Evolutionary conservation across 2,797 vertebrate species (phyloP).

Genomic region (Bryconaethiops microstoma): DNA sequence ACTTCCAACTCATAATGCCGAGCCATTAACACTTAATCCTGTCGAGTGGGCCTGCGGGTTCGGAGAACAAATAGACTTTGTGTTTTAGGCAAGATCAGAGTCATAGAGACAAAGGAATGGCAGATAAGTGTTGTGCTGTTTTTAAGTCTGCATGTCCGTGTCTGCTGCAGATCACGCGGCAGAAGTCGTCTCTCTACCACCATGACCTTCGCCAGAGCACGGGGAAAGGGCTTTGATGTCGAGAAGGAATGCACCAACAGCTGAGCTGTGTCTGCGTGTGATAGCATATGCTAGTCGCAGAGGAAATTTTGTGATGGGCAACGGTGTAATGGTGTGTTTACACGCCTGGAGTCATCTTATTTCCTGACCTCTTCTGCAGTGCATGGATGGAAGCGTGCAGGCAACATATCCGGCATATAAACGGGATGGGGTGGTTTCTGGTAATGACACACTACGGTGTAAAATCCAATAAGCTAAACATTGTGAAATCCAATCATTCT

Average conservation of each 20-base stretch:
- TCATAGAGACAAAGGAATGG: slow-evolving; percentile 3
- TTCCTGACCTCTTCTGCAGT: neutral
- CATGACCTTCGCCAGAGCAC: neutral
- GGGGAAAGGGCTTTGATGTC: slow-evolving; percentile 18
- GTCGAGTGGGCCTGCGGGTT: neutral
- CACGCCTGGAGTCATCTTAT: neutral
- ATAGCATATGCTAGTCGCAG: neutral
- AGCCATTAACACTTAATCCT: slow-evolving; percentile 16
- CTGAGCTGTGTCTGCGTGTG: neutral
- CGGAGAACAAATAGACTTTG: slow-evolving; percentile 27
- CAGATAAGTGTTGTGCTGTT: slow-evolving; percentile 23
- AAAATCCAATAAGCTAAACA: no score
- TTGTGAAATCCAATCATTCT: neutral
- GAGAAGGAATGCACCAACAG: neutral
- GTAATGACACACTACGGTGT: neutral
- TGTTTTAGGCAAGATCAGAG: slow-evolving; percentile 13
- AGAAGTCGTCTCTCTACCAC: slow-evolving; percentile 5
- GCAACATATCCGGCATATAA: neutral
- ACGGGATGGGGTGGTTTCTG: neutral
- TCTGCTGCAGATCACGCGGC: neutral
- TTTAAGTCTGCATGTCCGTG: slow-evolving; percentile 18
- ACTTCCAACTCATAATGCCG: slow-evolving; percentile 21
- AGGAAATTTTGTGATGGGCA: neutral
- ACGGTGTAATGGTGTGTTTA: neutral
- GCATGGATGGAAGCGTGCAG: neutral